A percentile compares a stretch with the other conserved stretches of the same genome.
Conservation (phyloP, 2,888 invertebrate genomes). For the Drosophila paramelanica region DNA sequence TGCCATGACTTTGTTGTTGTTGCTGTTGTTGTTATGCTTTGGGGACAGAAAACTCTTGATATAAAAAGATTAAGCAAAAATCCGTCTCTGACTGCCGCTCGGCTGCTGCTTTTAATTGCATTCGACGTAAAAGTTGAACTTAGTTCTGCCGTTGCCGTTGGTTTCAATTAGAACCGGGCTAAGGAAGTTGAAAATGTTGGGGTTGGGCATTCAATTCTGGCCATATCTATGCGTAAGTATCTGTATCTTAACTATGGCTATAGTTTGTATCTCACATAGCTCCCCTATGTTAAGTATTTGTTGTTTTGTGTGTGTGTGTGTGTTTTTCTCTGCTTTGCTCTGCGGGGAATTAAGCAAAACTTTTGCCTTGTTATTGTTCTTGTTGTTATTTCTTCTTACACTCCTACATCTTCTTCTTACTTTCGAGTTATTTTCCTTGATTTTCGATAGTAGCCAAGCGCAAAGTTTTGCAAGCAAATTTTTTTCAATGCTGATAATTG, state of each 20-base stretch:
- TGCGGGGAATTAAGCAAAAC: slow-evolving; percentile 45
- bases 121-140: slow-evolving; percentile 72
- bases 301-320: slow-evolving; percentile 1
- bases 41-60: slow-evolving; percentile 67
- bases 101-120: slow-evolving; percentile 76
- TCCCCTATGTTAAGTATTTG: slow-evolving; percentile 29
- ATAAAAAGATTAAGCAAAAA: slow-evolving; percentile 72
- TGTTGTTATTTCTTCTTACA: slow-evolving; percentile 32
- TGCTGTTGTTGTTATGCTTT: slow-evolving; percentile 47
- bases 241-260: slow-evolving; percentile 30
- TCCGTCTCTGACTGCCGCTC: slow-evolving; percentile 71
- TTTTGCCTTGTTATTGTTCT: slow-evolving; percentile 21
- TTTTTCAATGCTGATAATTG: slow-evolving; percentile 70
- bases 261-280: slow-evolving; percentile 15
- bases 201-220: background rate
- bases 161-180: slow-evolving; percentile 67
- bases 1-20: slow-evolving; percentile 21
- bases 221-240: slow-evolving; percentile 43
- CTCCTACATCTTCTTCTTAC: slow-evolving; percentile 10
- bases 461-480: slow-evolving; percentile 70
- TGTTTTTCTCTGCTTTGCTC: background rate
- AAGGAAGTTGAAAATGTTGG: background rate
- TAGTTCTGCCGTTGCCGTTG: slow-evolving; percentile 65
- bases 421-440: slow-evolving; percentile 62
- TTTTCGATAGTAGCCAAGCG: slow-evolving; percentile 56